These are phyloP conservation scores for Hydropsyche betteni DNA, from an alignment of 2,888 invertebrate genomes.

Conservation along the genomic window DNA sequence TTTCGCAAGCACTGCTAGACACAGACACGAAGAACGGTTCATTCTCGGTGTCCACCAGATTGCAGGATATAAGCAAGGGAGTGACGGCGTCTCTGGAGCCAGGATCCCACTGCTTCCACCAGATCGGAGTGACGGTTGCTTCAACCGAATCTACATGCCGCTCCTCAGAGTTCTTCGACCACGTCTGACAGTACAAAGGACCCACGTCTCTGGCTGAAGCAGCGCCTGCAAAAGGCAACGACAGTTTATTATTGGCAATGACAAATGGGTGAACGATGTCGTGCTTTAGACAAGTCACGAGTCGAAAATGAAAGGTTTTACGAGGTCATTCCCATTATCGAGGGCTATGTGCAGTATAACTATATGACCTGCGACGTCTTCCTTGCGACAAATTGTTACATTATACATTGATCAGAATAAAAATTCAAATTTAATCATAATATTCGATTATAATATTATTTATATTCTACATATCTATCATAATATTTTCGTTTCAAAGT, in stretches of 20 bases:
- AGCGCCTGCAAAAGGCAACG: neutral
- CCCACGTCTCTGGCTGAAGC: slow-evolving; percentile 39
- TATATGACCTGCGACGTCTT: no score
- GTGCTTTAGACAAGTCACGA: neutral
- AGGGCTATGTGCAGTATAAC: no score
- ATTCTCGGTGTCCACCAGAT: slow-evolving; percentile 62
- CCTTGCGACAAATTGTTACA: no score
- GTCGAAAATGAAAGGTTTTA: neutral
- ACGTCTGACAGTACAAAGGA: slow-evolving; percentile 67
- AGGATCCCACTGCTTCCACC: slow-evolving; percentile 71
- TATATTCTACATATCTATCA: no score
- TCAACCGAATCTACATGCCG: slow-evolving; percentile 63
- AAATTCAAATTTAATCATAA: no score
- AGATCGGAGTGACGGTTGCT: slow-evolving; percentile 69
- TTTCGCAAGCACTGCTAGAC: slow-evolving; percentile 64
- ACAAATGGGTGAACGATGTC: slow-evolving; percentile 35
- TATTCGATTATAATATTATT: no score
- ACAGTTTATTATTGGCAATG: slow-evolving; percentile 27
- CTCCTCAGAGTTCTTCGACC: slow-evolving; percentile 56
- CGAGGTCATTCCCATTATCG: no score
- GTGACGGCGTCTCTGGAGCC: slow-evolving; percentile 62
- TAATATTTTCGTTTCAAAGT: no score
- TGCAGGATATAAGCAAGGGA: slow-evolving; percentile 72
- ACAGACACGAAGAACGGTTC: slow-evolving; percentile 63
- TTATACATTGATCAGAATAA: no score